A percentile compares a stretch with the other conserved stretches of the same genome.
phyloP scores from a whole-genome alignment of 2,888 invertebrate species.

The Slavum lentiscoides region DNA sequence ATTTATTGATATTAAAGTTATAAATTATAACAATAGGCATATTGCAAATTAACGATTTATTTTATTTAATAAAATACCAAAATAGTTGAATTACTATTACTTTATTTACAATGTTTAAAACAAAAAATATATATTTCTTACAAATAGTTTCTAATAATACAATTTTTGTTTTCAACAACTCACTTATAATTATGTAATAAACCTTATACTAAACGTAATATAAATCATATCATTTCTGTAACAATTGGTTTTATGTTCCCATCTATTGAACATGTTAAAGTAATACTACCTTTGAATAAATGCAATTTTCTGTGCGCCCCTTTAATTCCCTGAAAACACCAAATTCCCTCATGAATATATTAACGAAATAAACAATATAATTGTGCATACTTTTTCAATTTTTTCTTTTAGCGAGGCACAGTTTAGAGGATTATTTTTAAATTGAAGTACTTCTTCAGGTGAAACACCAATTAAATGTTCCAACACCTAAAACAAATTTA shows the following conservation, averaged over 20 bases:
- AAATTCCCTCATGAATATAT: background rate
- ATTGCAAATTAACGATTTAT: too few species aligned
- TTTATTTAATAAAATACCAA: too few species aligned
- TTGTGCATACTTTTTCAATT: constrained; percentile 45
- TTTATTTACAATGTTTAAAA: too few species aligned
- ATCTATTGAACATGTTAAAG: constrained; percentile 37
- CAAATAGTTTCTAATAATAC: too few species aligned
- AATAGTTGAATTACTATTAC: too few species aligned
- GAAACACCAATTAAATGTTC: constrained; percentile 45
- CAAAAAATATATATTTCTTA: too few species aligned
- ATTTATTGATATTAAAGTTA: too few species aligned
- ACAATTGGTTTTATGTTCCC: constrained; percentile 29
- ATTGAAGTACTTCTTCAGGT: constrained; percentile 25
- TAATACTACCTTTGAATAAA: constrained; percentile 34
- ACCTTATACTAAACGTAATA: background rate
- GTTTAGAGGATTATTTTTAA: constrained; percentile 29
- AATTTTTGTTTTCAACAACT: too few species aligned
- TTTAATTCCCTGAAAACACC: constrained; percentile 45
- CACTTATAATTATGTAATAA: background rate
- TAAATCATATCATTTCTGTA: constrained; percentile 26
- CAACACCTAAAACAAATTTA: constrained; percentile 32
- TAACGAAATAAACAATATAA: background rate
- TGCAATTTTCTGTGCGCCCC: constrained; percentile 39
- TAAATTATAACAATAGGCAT: too few species aligned
- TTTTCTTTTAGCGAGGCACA: constrained; percentile 37